These are phyloP conservation scores for Eidolon dupreanum DNA, from an alignment of 2,797 vertebrate species.

Conservation along the genomic window DNA sequence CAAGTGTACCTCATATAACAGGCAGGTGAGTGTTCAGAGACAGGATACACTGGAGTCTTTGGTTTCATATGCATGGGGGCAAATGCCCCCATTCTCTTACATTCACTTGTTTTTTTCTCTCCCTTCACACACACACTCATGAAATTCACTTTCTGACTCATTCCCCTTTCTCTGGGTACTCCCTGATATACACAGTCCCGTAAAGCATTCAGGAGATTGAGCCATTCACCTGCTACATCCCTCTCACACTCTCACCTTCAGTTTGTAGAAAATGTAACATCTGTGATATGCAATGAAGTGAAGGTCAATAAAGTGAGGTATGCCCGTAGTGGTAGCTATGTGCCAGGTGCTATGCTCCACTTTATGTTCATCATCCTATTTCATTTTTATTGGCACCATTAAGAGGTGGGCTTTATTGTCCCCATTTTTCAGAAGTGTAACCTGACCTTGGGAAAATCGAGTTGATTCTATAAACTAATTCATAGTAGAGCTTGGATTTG, in stretches of 20 bases:
- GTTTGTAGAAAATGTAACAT: not conserved
- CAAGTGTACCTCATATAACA: not conserved
- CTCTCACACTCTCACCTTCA: not conserved
- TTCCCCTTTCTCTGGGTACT: not conserved
- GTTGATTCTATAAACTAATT: not conserved
- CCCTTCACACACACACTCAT: not conserved
- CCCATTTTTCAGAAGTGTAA: not conserved
- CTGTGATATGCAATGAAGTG: not conserved
- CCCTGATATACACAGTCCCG: not conserved
- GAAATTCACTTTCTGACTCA: not conserved
- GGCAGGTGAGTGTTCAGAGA: not conserved
- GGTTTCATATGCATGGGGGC: not conserved
- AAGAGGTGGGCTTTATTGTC: constrained; percentile 13
- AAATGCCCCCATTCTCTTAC: not conserved
- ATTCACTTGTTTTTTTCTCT: not conserved
- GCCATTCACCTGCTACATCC: not conserved
- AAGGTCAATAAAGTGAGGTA: not conserved
- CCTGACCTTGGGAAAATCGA: not conserved
- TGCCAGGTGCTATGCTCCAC: not conserved
- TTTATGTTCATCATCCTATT: not conserved
- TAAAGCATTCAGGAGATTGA: not conserved
- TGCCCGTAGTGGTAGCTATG: not conserved
- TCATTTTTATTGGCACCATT: not conserved
- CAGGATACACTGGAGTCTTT: not conserved
- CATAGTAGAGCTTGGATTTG: not conserved